Conservation (phyloP, 2,113 vertebrate species). For the Galeopterus variegatus region DNA sequence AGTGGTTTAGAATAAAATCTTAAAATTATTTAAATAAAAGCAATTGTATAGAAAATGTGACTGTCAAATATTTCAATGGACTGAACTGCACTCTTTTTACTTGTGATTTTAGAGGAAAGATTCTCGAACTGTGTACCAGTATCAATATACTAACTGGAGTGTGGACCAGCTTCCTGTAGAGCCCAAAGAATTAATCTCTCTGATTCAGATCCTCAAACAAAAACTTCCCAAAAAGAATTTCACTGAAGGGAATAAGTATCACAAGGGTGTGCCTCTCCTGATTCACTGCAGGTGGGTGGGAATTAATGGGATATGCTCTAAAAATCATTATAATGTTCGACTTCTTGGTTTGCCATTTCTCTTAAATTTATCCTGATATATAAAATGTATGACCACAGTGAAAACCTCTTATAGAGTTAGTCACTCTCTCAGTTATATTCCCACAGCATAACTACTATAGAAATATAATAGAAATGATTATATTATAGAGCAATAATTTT, state of each 20-base stretch:
- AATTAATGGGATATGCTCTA: background rate
- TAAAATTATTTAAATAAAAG: background rate
- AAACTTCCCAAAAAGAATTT: conserved; percentile 80
- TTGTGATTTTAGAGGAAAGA: conserved; percentile 93
- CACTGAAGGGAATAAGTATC: conserved; percentile 77
- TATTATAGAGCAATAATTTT: too few species aligned
- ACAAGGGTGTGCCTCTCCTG: conserved; percentile 85
- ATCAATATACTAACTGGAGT: conserved; percentile 93
- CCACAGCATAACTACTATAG: rapidly evolving
- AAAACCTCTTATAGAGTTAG: background rate
- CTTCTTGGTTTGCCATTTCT: background rate
- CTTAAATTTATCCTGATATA: background rate
- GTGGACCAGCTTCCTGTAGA: conserved; percentile 89
- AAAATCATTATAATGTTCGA: background rate
- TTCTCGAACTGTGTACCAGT: conserved; percentile 91
- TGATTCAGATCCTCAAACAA: conserved; percentile 91
- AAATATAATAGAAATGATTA: background rate
- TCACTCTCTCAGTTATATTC: background rate
- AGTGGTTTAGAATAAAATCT: background rate
- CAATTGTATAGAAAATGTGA: background rate
- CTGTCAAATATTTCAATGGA: background rate
- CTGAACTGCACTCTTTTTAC: background rate
- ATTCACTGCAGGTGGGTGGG: conserved; percentile 94
- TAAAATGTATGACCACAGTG: background rate
- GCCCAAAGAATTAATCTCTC: conserved; percentile 89